Base-by-base conservation (phyloP, 2,113 vertebrate genomes). In the Megatriorchis doriae region DNA sequence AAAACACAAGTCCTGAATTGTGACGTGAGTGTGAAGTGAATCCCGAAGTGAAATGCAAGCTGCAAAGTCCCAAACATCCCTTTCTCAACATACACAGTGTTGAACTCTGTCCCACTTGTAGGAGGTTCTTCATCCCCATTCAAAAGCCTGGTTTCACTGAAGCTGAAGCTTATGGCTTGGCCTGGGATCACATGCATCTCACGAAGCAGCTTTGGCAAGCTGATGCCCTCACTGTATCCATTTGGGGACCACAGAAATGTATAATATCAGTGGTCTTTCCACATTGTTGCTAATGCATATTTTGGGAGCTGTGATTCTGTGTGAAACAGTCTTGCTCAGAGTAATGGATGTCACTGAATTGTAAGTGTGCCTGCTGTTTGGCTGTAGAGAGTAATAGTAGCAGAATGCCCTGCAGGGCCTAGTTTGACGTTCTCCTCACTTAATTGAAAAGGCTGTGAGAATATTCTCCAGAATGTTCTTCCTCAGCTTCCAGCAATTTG, bases 311-410 rank as follows among this genome's bases (percentile, higher is more conserved):
- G 68, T 84, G 75, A 94, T 84, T 63, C 72, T 1, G 3, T 61
- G 59, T 86, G 82, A 81, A 94, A 48, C 19, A 36, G 90, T 81
- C 88, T 67, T 90, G 38, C 56, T 88, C 34, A 55, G 72, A 66
- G 43, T 86, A 81, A 86, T 86, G 66, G 77, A 48, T 86, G 86
- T 84, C 70, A 42, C 79, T 88, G 94, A 93, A 78, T 81, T 91
- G 1, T 20, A 71, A 88, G 36, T 81, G 65, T 83, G 80, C 86
- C 92, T 96, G 88, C 86, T 97, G 86, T 94, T 96, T 96, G 91
- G 59, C 88, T 95, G 40, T 61, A 81, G 92, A 97, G 95, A 95
- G 95, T 85, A 96, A 94, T 96, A 91, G 94, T 91, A 93, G 86
- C 88, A 86, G 80, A 79, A 84, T 72, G 65, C 73, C 61, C 86